Base-by-base conservation (phyloP, 2,113 vertebrate genomes). In the Carollia perspicillata region DNA sequence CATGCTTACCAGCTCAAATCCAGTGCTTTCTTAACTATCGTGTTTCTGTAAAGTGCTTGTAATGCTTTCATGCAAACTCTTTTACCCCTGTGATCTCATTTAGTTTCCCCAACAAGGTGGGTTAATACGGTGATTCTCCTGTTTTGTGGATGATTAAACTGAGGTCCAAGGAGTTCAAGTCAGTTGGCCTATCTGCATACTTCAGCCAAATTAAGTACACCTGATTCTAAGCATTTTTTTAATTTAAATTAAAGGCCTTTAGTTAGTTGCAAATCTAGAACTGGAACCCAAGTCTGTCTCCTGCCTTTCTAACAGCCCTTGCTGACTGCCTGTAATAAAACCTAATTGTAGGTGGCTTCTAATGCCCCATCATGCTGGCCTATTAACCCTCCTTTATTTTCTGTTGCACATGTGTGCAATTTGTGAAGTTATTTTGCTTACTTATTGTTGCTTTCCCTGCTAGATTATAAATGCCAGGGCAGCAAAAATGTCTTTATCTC, bases 1-100 rank as follows among this genome's bases (percentile, higher is more conserved):
- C 12, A 60, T 72, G 16, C 44, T 79, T 14, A 47, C 33, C n/a
- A 85, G 65, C 66, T 68, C 49, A 83, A 75, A 33, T 78, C 53
- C 63, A n/a, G n/a, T 65, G 55, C 66, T 75, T 95, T 84, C 77
- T 89, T 91, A 88, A 84, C 78, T 42, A 12, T 65, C 84, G 42
- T 93, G 44, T 88, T 79, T 93, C 10, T 33, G 9, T 60, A n/a
- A 26, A 69, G 79, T 77, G 42, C 40, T 78, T 91, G 40, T 49
- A 90, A 77, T 55, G 40, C 47, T 37, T 79, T 35, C 13, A 55
- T 22, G 35, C 33, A 58, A 23, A 37, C 40, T 49, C 80, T 49
- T 84, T 35, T 37, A 83, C 55, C 35, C 18, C 37, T 44, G 10
- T 83, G 68, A 75, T 77, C 37, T 68, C 20, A 74, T 66, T 84